Conservation (phyloP, 2,113 vertebrate species). For the Camelus bactrianus region DNA sequence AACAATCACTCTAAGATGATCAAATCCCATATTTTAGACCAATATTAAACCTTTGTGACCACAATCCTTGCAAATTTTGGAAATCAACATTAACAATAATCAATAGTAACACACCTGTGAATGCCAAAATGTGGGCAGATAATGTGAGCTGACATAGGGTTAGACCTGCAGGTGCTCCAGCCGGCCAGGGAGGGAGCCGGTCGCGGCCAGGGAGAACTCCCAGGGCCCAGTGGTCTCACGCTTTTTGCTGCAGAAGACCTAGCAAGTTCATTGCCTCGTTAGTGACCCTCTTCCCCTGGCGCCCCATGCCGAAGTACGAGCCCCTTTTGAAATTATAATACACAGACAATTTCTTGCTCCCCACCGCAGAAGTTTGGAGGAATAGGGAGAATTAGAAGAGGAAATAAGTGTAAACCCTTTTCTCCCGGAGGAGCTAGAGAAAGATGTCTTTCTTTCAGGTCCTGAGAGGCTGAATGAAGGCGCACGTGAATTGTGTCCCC, state of each 20-base stretch:
- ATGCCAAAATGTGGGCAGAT: background rate
- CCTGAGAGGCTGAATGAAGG: conserved; percentile 19
- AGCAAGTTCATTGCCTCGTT: accelerated
- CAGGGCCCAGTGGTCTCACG: no score
- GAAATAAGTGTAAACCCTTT: background rate
- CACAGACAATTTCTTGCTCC: background rate
- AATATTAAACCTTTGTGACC: background rate
- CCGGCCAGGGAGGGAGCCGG: accelerated
- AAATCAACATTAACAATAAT: no score
- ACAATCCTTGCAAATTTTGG: background rate
- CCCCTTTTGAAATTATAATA: background rate
- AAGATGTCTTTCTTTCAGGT: background rate
- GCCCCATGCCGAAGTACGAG: background rate
- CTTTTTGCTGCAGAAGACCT: accelerated
- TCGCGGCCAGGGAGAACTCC: background rate
- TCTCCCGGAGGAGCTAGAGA: background rate
- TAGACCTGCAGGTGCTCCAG: accelerated
- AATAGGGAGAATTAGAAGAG: background rate
- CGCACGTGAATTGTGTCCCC: background rate
- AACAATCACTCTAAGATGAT: background rate
- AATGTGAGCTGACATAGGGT: accelerated
- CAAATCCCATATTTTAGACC: background rate
- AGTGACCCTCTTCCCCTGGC: accelerated
- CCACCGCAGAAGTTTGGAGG: background rate
- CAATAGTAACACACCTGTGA: no score